Conservation (phyloP, 2,797 vertebrate species). For the Pangasius larnaudii region DNA sequence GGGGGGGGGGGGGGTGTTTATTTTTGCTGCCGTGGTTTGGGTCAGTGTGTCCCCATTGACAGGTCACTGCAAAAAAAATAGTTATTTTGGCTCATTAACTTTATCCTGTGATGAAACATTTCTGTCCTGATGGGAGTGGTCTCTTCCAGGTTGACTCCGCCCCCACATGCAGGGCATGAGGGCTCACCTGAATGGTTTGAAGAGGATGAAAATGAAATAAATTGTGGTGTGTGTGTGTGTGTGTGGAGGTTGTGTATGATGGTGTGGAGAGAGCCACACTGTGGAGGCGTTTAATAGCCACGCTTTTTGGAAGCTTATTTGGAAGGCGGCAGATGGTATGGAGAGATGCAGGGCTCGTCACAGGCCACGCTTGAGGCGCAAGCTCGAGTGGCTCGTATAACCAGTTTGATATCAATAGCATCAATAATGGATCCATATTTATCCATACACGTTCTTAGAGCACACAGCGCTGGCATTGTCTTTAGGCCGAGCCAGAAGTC, state of each 20-base stretch:
- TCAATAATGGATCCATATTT: neutral
- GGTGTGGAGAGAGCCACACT: neutral
- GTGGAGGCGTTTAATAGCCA: neutral
- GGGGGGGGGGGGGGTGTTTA: too few relatives aligned
- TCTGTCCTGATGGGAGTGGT: neutral
- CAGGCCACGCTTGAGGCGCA: neutral
- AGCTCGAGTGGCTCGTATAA: neutral
- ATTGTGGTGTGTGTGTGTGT: neutral
- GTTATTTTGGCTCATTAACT: neutral
- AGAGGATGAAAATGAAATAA: neutral
- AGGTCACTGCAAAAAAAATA: too few relatives aligned
- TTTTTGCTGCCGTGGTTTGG: too few relatives aligned
- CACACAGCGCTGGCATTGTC: neutral
- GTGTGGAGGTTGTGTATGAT: too few relatives aligned
- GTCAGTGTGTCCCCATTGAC: too few relatives aligned
- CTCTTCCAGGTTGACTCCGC: neutral
- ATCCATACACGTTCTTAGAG: neutral
- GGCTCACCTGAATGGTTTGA: neutral
- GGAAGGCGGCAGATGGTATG: conserved; percentile 1
- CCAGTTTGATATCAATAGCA: conserved; percentile 10
- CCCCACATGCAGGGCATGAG: neutral
- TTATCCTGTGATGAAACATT: neutral
- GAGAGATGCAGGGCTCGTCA: neutral
- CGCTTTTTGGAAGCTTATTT: neutral
- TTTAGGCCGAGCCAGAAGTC: neutral